Evolutionary conservation across 1,140 invertebrate species (phyloP), one percentile per base, ranked within the genome.

Genomic region (Phymorhynchus buccinoides): DNA sequence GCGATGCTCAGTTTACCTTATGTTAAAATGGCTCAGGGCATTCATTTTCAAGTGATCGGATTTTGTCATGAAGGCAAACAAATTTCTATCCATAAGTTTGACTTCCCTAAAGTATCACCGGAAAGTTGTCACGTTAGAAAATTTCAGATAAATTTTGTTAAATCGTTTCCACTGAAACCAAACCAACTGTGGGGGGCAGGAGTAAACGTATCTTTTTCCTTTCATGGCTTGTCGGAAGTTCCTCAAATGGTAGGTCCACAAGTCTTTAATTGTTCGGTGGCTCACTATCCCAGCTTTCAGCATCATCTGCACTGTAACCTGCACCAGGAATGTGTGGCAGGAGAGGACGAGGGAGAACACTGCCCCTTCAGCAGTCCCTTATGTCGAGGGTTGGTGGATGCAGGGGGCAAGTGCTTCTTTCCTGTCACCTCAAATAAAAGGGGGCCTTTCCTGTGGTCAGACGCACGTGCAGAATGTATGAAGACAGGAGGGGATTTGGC

Each of bases 281-380:
- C 48, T 80, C 37, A 80, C 48, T 80, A 56, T 32, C 6, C 7
- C 27, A 56, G 35, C 35, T 80, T 80, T 30, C 12, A 62, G 14
- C 0, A 62, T 3, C 79, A 80, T 52, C 79, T 80, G 7, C 44
- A 80, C 44, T 80, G 79, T 27, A 80, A 80, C 48, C 16, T 80
- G 44, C 39, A 62, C 0, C 42, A 41, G 9, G 79, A 80, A 44
- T 80, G 79, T 35, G n/a, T 37, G 12, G 79, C 7, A 22, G 79
- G 79, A 35, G 48, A 62, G 79, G 48, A 62, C 48, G 48, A 62
- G 30, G 79, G 78, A 3, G 7, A 30, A 32, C 48, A 62, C 79
- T 56, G 79, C 42, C 44, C 79, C 79, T 80, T 80, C 79, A 80
- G 79, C 48, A 30, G 44, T 18, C n/a, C 79, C 1, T 3, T 1